phyloP scores from a whole-genome alignment of 2,113 vertebrate genomes.

The Pterocles orientalis region DNA sequence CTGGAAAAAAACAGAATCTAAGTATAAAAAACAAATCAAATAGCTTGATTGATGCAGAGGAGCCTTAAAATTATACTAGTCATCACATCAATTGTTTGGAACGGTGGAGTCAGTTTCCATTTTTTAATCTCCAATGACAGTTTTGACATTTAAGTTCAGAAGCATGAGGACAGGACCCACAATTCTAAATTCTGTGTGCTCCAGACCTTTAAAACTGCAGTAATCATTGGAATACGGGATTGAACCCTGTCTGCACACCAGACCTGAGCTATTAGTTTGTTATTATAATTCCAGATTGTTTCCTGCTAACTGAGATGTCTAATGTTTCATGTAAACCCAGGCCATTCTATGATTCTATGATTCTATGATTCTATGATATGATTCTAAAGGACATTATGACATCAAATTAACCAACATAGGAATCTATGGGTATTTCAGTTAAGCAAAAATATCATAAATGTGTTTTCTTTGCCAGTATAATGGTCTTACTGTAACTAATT shows the following conservation, averaged over 20 bases:
- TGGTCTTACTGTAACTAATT: background rate
- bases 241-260: background rate
- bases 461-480: background rate
- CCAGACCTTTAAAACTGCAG: background rate
- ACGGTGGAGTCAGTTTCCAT: background rate
- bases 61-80: background rate
- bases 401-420: background rate
- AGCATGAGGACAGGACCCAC: background rate
- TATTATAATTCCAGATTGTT: background rate
- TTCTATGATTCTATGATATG: no score
- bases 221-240: background rate
- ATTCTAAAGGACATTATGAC: background rate
- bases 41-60: background rate
- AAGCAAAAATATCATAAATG: background rate
- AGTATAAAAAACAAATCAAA: background rate
- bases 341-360: no score
- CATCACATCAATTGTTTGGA: background rate
- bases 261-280: background rate
- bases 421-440: background rate
- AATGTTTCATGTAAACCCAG: background rate
- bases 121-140: background rate
- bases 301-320: background rate
- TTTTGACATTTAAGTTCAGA: background rate
- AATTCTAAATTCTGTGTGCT: background rate
- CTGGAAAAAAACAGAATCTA: background rate